Conservation (phyloP, 2,113 vertebrate species). For the Agapornis roseicollis region DNA sequence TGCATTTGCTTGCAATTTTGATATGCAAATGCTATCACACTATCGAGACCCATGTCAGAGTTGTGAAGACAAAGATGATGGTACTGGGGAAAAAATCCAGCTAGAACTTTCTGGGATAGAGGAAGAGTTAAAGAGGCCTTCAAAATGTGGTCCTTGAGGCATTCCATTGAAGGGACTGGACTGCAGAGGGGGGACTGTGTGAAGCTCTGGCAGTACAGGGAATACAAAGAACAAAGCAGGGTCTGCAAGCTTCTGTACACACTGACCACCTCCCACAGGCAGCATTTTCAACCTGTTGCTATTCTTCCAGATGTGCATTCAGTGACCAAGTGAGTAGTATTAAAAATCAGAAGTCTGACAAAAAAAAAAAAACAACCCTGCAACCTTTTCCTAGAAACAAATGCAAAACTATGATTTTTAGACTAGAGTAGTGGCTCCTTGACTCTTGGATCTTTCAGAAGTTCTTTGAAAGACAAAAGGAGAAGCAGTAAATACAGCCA, state of each 20-base stretch:
- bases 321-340: not conserved
- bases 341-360: not conserved
- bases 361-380: not conserved
- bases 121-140: not conserved
- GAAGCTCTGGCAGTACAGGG: not conserved
- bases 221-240: not conserved
- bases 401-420: not conserved
- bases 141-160: not conserved
- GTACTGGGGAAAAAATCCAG: not conserved
- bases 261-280: not conserved
- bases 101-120: not conserved
- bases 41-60: not conserved
- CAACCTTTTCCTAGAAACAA: not conserved
- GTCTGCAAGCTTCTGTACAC: not conserved
- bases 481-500: not conserved
- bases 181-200: not conserved
- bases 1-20: not conserved
- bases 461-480: not conserved
- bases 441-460: not conserved
- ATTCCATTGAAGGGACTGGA: not conserved
- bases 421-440: not conserved
- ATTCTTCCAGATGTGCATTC: rapidly evolving
- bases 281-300: not conserved
- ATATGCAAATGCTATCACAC: not conserved
- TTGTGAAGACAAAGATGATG: not conserved